phyloP scores from a whole-genome alignment of 2,888 invertebrate species.

The Lacanobia wlatinum region DNA sequence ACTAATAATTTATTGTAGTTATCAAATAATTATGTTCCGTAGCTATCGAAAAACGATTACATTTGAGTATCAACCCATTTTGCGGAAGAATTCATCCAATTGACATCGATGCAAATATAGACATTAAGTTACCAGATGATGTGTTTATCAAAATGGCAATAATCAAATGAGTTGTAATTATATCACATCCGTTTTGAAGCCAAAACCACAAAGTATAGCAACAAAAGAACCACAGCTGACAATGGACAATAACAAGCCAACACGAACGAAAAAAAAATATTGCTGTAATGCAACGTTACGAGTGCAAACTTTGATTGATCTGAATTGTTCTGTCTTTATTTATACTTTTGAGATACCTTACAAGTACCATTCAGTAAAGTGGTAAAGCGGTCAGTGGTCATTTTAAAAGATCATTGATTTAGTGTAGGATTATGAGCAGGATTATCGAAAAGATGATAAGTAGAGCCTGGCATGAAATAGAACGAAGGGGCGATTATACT shows the following conservation, averaged over 20 bases:
- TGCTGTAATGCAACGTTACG: constrained; percentile 23
- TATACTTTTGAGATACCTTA: constrained; percentile 12
- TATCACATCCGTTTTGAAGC: constrained; percentile 10
- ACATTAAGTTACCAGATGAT: not conserved
- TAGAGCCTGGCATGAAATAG: too few relatives aligned
- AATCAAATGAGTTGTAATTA: constrained; percentile 1
- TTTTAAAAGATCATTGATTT: constrained; percentile 1
- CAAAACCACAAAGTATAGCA: constrained; percentile 25
- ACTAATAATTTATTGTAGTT: not conserved
- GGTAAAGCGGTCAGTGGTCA: too few relatives aligned
- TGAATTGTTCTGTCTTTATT: constrained; percentile 31
- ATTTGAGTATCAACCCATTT: not conserved
- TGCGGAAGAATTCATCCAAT: not conserved
- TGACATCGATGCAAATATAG: not conserved
- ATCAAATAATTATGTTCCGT: not conserved
- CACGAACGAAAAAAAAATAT: constrained; percentile 48
- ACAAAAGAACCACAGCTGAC: constrained; percentile 40
- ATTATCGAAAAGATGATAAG: not conserved
- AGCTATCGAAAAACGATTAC: not conserved
- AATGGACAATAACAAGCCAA: constrained; percentile 48
- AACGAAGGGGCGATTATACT: too few relatives aligned
- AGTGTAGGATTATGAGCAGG: not conserved
- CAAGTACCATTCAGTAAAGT: not conserved
- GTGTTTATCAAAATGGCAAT: not conserved
- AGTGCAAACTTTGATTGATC: constrained; percentile 17